Conservation (phyloP, 2,888 invertebrate species). For the Clostera curtula region DNA sequence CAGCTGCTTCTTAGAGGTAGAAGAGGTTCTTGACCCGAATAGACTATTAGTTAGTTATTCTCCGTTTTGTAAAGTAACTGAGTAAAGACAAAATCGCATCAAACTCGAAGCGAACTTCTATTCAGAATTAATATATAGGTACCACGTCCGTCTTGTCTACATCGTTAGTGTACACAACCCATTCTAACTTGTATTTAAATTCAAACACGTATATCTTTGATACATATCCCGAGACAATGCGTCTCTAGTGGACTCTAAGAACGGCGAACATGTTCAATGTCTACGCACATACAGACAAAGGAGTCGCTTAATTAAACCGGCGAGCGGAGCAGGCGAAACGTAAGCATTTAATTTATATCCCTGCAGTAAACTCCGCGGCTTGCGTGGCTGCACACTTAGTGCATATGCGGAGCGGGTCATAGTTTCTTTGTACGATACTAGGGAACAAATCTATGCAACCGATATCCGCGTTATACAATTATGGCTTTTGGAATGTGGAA, state of each 20-base stretch:
- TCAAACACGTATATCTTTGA: constrained; percentile 13
- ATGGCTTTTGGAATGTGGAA: too few species aligned
- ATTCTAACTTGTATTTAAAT: constrained; percentile 19
- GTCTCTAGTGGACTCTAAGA: constrained; percentile 41
- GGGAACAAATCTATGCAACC: too few species aligned
- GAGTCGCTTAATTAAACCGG: constrained; percentile 72
- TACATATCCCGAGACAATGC: constrained; percentile 25
- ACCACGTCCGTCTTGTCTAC: too few species aligned
- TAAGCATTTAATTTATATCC: constrained; percentile 74
- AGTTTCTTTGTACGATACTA: too few species aligned
- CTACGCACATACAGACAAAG: constrained; percentile 65
- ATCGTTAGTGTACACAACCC: neutral
- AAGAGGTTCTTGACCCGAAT: too few species aligned
- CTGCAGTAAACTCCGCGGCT: constrained; percentile 71
- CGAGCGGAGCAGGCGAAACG: constrained; percentile 68
- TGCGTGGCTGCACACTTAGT: constrained; percentile 39
- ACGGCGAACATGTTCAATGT: constrained; percentile 57
- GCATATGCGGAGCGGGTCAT: constrained; percentile 35
- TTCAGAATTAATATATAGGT: too few species aligned
- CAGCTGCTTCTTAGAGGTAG: too few species aligned
- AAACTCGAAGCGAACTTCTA: too few species aligned
- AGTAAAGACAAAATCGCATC: too few species aligned
- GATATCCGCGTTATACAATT: too few species aligned
- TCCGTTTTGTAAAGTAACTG: too few species aligned
- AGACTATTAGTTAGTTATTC: too few species aligned